Evolutionary conservation across 2,797 vertebrate species (phyloP), one percentile per base, ranked within the genome.

Genomic region (Discoglossus pictus): DNA sequence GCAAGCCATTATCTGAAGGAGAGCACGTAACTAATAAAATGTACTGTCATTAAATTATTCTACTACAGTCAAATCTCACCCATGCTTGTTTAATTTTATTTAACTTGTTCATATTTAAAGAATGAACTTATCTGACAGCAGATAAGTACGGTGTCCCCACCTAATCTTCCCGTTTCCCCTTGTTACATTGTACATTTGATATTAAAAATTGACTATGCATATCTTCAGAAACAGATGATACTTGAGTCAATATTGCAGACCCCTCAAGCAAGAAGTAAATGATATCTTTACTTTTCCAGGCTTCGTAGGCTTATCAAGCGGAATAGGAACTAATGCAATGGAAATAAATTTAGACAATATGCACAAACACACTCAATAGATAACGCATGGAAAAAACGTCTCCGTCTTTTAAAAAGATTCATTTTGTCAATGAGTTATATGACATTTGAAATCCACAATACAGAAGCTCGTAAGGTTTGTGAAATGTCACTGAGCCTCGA

Each of bases 401-500:
- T n/a, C 24, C 35, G 50, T 43, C 20, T 64, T 65, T 50, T 25
- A 27, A 31, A 8, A 31, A n/a, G 27, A n/a, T n/a, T n/a, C n/a
- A n/a, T n/a, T n/a, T n/a, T n/a, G 24, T 36, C 15, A 47, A 50
- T 38, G 58, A 53, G 15, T 46, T 38, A 15, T 17, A 52, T 68
- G 56, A 43, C 56, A 68, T 61, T 61, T 68, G 13, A 54, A 58
- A 61, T 18, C 12, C 18, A 44, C 39, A 52, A 53, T 24, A 13
- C 2, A 17, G 24, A 46, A 38, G 46, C 47, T 39, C 31, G 5
- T 46, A 60, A 18, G 25, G 39, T 36, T 52, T 40, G n/a, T 23
- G 38, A 61, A 61, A 68, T 68, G 66, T 61, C 66, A 68, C 15
- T 61, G 31, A 43, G 46, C 47, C 27, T 52, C 55, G 35, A 18